Base-by-base conservation (phyloP, 2,797 vertebrate species). In the Cetoscarus ocellatus region DNA sequence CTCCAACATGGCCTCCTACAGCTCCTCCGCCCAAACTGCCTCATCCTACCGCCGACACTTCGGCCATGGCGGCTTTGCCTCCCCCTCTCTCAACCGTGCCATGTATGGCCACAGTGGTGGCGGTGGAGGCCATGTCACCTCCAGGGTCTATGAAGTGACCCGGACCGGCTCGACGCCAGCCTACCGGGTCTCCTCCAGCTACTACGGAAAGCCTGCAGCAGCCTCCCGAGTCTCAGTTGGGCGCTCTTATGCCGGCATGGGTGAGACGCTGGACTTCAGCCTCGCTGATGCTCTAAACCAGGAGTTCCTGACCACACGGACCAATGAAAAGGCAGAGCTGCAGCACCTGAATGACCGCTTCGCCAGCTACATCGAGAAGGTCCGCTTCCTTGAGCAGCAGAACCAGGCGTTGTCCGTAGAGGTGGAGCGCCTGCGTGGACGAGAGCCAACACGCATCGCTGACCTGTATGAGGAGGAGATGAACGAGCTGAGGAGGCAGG, bases 261-360 rank as follows among this genome's bases (percentile, higher is more conserved):
- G 96, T 0, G 96, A 98, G 90, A 95, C 96, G 36, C 93, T 98
- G 84, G 97, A 99, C 93, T 98, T 99, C 93, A 95, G 90, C 88
- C 93, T 98, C 88, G 97, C 97, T 0, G 97, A 98, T 3, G 96
- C 97, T 3, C 93, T 99, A 83, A 99, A 99, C 93, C 96, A 98
- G 91, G 97, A 99, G 94, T 99, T 98, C 92, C 92, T 98, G 77
- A 93, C 96, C 86, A 98, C 97, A 0, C 94, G 97, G 77, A 99
- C 97, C 92, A 99, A 99, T 0, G 97, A 99, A 94, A 99, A 99
- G 80, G 97, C 82, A 2, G 97, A 98, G 88, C 93, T 98, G 91
- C 97, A 98, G 91, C 96, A 98, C 61, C 95, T 99, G 84, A 98
- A 98, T 13, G 97, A 99, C 93, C 96, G 97, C 88, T 98, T 99